A percentile compares a stretch with the other conserved stretches of the same genome.
Evolutionary conservation across 2,113 vertebrate species (phyloP).

Genomic region (Cepphus grylle): DNA sequence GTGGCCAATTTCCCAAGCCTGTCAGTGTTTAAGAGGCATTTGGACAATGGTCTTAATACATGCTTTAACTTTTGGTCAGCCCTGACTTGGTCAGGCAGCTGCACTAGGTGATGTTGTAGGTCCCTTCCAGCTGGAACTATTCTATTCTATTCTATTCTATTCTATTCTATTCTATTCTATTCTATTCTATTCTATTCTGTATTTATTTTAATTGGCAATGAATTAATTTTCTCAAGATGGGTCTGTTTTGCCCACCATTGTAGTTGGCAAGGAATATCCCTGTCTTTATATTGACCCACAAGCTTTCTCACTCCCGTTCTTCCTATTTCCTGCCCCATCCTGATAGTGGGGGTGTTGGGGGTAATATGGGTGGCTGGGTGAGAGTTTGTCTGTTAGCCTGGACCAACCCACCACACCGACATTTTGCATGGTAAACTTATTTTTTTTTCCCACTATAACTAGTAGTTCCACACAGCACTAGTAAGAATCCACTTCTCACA

Average conservation of each 20-base stretch:
- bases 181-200: too few relatives aligned
- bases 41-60: background rate
- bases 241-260: background rate
- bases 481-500: background rate
- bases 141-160: background rate
- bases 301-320: background rate
- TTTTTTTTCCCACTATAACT: background rate
- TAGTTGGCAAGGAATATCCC: background rate
- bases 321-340: background rate
- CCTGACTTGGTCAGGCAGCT: background rate
- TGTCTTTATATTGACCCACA: background rate
- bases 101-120: background rate
- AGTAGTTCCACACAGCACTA: background rate
- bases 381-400: background rate
- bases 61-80: background rate
- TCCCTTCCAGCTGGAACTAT: background rate
- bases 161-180: too few relatives aligned
- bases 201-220: background rate
- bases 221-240: background rate
- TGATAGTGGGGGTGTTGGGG: background rate
- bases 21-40: background rate
- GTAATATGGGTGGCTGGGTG: background rate
- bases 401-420: background rate
- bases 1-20: accelerated
- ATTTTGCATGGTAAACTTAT: background rate